Evolutionary conservation across 1,140 invertebrate species (phyloP).

Genomic region (Ips typographus): DNA sequence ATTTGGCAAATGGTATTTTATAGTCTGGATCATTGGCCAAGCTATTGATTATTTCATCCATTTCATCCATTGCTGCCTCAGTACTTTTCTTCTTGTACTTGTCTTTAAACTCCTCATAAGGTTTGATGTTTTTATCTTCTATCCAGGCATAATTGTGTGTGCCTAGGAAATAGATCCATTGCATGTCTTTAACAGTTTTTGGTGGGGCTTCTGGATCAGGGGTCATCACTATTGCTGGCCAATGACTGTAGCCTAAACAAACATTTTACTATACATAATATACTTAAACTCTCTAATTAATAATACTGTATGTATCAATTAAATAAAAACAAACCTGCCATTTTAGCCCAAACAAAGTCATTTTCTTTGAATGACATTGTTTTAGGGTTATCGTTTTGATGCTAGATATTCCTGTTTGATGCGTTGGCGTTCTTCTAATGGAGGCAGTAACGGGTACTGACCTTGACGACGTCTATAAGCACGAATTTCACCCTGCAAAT

Average conservation of each 20-base stretch:
- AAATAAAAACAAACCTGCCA: constrained; percentile 6
- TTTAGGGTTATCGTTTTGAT: constrained; percentile 10
- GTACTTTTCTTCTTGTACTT: constrained; percentile 78
- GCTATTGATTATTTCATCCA: constrained; percentile 74
- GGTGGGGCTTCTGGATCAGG: constrained; percentile 58
- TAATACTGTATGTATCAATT: no score
- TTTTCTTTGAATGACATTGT: constrained; percentile 20
- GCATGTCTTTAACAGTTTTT: constrained; percentile 64
- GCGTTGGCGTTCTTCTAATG: constrained; percentile 55
- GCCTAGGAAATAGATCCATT: constrained; percentile 93
- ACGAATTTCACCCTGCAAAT: constrained; percentile 23
- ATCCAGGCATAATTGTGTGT: constrained; percentile 94
- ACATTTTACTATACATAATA: background rate
- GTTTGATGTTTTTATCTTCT: constrained; percentile 81
- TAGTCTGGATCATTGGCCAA: constrained; percentile 22
- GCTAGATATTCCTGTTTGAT: constrained; percentile 55
- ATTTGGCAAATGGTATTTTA: constrained; percentile 19
- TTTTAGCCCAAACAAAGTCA: constrained; percentile 38
- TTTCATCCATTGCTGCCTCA: constrained; percentile 76
- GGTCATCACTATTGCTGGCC: constrained; percentile 86
- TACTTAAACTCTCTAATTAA: no score
- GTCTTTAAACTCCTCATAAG: constrained; percentile 80
- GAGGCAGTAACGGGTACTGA: constrained; percentile 55
- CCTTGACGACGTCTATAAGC: constrained; percentile 54
- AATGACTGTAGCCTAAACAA: constrained; percentile 77